Evolutionary conservation across 1,140 invertebrate genomes (phyloP).

Genomic region (Scylla paramamosain): DNA sequence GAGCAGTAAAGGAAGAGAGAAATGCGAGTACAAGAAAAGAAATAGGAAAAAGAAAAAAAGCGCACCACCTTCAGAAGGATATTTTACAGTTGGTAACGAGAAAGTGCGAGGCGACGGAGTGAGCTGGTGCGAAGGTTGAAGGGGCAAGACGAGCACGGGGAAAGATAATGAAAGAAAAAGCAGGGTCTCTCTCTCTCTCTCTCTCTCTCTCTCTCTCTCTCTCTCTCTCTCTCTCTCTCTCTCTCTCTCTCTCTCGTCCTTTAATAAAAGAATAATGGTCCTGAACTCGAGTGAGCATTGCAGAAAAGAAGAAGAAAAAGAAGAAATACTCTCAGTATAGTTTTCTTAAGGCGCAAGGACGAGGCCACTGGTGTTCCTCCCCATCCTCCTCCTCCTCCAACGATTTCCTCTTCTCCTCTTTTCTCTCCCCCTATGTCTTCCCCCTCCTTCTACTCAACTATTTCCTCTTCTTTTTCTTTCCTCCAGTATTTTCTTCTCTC

Average conservation of each 20-base stretch:
- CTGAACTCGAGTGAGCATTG: too few species aligned
- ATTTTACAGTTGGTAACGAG: not conserved
- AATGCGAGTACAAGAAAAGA: too few species aligned
- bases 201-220: conserved; percentile 18
- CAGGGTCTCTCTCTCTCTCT: not conserved
- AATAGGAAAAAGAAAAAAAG: not conserved
- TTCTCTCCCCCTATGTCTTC: too few species aligned
- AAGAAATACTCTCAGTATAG: too few species aligned
- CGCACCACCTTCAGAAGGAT: not conserved
- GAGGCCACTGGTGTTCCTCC: too few species aligned
- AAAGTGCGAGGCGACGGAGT: not conserved
- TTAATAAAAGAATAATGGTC: not conserved
- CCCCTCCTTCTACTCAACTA: not conserved
- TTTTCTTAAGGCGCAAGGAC: too few species aligned
- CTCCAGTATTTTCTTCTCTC: not conserved
- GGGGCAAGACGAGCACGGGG: not conserved
- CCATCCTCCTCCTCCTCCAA: too few species aligned
- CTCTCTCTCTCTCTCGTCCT: not conserved
- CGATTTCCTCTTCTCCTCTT: too few species aligned
- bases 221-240: conserved; percentile 20
- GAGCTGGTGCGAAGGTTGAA: not conserved
- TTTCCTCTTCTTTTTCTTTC: not conserved
- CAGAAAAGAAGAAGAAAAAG: too few species aligned
- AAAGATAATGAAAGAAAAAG: conserved; percentile 21
- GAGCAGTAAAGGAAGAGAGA: not conserved